These are phyloP conservation scores for Agrilus cyanescens DNA, from an alignment of 2,888 invertebrate species.

Conservation along the genomic window DNA sequence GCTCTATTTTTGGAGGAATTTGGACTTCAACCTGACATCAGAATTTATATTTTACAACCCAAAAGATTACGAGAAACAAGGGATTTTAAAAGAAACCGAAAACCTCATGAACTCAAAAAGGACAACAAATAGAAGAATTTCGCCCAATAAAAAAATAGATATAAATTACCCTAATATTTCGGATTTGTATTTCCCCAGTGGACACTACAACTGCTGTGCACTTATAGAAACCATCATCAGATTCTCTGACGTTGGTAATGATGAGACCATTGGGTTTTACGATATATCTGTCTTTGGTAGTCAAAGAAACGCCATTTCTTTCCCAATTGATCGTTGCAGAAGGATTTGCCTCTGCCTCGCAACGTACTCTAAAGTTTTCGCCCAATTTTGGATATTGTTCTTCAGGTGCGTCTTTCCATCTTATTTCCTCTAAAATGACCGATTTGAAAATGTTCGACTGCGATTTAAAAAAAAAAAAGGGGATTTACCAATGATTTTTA, in stretches of 20 bases:
- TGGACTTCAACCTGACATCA: conserved; percentile 47
- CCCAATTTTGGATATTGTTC: conserved; percentile 72
- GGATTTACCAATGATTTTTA: conserved; percentile 60
- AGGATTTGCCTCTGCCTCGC: conserved; percentile 76
- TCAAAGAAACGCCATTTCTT: conserved; percentile 60
- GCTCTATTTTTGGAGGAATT: conserved; percentile 59
- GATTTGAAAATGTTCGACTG: neutral
- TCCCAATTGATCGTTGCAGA: conserved; percentile 79
- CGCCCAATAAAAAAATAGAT: neutral
- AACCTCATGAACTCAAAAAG: no score
- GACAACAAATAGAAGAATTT: neutral
- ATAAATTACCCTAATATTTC: conserved; percentile 55
- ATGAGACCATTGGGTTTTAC: conserved; percentile 63
- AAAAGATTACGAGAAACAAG: no score
- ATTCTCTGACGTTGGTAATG: conserved; percentile 64
- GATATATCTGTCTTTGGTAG: conserved; percentile 58
- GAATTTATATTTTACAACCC: no score
- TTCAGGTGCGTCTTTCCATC: conserved; percentile 70
- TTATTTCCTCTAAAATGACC: conserved; percentile 60
- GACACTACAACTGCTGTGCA: conserved; percentile 76
- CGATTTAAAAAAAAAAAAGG: conserved; percentile 1
- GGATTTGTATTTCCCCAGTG: conserved; percentile 67
- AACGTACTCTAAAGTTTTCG: conserved; percentile 64
- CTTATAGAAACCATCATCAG: conserved; percentile 77
- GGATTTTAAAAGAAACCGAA: neutral